phyloP scores from a whole-genome alignment of 2,113 vertebrate genomes.

The Antechinus flavipes region DNA sequence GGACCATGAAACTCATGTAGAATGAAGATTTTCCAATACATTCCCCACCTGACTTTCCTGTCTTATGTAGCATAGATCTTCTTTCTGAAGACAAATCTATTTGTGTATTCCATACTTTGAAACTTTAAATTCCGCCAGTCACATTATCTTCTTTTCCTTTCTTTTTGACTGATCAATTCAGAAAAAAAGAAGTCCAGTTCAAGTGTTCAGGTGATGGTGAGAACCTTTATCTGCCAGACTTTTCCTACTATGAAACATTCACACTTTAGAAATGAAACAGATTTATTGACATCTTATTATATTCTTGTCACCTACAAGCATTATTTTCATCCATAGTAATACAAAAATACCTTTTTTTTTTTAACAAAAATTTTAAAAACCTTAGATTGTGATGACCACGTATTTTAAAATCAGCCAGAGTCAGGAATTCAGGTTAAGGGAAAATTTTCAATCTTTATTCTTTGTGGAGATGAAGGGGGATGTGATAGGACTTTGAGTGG shows the following conservation, averaged over 20 bases:
- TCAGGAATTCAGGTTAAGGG: too few species aligned
- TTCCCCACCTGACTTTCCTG: conserved; percentile 49
- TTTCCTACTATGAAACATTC: conserved; percentile 79
- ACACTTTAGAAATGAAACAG: conserved; percentile 76
- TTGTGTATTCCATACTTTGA: conserved; percentile 77
- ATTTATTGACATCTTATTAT: conserved; percentile 72
- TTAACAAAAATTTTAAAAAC: conserved; percentile 53
- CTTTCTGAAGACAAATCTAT: conserved; percentile 67
- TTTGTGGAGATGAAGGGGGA: too few species aligned
- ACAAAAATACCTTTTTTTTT: conserved; percentile 59
- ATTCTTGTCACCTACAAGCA: conserved; percentile 66
- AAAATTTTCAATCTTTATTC: too few species aligned
- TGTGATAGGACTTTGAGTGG: too few species aligned
- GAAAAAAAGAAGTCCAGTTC: conserved; percentile 90
- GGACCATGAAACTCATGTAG: conserved; percentile 38
- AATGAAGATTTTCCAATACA: conserved; percentile 19
- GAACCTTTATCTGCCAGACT: conserved; percentile 85
- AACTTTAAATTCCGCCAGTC: conserved; percentile 81
- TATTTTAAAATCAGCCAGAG: too few species aligned
- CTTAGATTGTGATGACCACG: not conserved
- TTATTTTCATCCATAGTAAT: conserved; percentile 50
- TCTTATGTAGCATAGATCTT: conserved; percentile 45
- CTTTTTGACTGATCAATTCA: conserved; percentile 88
- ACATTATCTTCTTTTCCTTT: conserved; percentile 85
- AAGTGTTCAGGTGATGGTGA: conserved; percentile 90